Evolutionary conservation across 2,113 vertebrate species (phyloP).

Genomic region (Anthoscopus minutus): DNA sequence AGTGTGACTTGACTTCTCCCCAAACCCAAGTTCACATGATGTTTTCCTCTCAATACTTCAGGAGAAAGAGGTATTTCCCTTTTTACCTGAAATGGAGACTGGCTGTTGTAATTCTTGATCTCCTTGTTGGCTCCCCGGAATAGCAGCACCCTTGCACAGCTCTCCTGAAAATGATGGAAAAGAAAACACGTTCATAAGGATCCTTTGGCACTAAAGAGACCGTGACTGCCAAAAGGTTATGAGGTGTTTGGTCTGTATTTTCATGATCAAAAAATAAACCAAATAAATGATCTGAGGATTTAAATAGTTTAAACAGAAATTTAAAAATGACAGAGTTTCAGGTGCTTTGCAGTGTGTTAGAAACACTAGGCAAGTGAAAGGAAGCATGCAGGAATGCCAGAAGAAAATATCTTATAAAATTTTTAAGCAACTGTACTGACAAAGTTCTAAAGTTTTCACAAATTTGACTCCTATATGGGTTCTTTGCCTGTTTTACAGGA

Average conservation of each 20-base stretch:
- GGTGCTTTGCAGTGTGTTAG: background rate
- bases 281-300: background rate
- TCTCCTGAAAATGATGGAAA: constrained; percentile 73
- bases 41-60: background rate
- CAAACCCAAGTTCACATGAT: rapidly evolving
- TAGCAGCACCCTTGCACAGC: constrained; percentile 88
- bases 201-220: background rate
- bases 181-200: background rate
- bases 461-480: background rate
- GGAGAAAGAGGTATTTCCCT: background rate
- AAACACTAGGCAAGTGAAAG: background rate
- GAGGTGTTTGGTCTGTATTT: background rate
- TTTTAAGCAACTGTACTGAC: background rate
- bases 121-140: constrained; percentile 91
- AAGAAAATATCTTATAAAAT: background rate
- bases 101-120: constrained; percentile 94
- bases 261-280: background rate
- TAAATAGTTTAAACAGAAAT: background rate
- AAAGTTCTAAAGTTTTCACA: background rate
- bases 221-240: background rate
- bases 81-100: constrained; percentile 91
- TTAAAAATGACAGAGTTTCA: background rate
- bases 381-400: background rate
- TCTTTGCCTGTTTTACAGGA: background rate
- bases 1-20: background rate